Conservation (phyloP, 2,113 vertebrate species). For the Nycticryphes semicollaris region DNA sequence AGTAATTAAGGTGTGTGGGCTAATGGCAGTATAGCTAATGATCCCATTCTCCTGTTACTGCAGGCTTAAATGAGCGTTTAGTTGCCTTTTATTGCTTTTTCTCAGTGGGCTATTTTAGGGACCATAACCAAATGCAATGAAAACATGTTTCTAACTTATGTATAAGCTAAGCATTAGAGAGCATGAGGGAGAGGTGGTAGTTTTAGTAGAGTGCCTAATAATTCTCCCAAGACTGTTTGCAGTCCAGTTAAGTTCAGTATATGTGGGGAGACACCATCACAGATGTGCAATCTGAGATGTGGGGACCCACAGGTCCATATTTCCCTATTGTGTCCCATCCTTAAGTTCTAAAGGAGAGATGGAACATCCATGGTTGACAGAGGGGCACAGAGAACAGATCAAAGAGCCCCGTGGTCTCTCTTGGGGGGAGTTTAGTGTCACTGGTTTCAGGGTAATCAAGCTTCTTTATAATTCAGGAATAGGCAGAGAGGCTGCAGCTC, state of each 20-base stretch:
- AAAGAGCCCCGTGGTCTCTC: not conserved
- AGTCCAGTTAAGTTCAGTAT: not conserved
- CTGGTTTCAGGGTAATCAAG: not conserved
- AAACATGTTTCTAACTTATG: not conserved
- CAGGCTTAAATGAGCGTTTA: not conserved
- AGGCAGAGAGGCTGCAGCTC: slow-evolving; percentile 13
- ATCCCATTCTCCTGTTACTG: not conserved
- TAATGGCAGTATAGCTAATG: slow-evolving; percentile 1
- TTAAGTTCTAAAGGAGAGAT: not conserved
- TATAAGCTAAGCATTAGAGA: not conserved
- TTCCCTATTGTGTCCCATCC: not conserved
- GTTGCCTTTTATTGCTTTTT: slow-evolving; percentile 20
- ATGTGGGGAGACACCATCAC: not conserved
- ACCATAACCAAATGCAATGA: not conserved
- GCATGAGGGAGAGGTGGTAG: not conserved
- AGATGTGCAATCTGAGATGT: not conserved
- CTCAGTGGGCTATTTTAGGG: not conserved
- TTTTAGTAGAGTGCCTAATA: not conserved
- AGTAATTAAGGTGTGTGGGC: not conserved
- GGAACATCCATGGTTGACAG: not conserved
- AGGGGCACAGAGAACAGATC: not conserved
- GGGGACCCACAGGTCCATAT: fast-evolving
- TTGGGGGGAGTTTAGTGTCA: not conserved
- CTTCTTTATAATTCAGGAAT: not conserved
- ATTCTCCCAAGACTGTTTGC: not conserved